These are phyloP conservation scores for Isaurus tuberculatus DNA, from an alignment of 92 coral and sea anemone genomes.

Conservation along the genomic window DNA sequence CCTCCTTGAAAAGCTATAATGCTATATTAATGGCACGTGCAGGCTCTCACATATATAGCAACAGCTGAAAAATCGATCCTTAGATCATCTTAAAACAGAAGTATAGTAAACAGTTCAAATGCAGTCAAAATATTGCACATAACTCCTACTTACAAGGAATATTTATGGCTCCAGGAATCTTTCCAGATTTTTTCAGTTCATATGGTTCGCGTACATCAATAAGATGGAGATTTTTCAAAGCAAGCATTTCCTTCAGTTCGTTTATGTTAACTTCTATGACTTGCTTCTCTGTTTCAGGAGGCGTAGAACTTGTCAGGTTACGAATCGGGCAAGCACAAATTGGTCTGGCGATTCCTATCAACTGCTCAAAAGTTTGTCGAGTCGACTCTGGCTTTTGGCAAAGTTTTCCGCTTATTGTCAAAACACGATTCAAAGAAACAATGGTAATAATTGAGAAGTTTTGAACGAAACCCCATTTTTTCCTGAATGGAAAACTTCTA, in stretches of 20 bases:
- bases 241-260: conserved; percentile 54
- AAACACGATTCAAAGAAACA: conserved; percentile 54
- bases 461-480: conserved; percentile 33
- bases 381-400: conserved; percentile 60
- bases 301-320: conserved; percentile 42
- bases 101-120: neutral
- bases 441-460: conserved; percentile 57
- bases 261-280: conserved; percentile 56
- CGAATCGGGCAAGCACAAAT: conserved; percentile 65
- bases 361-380: conserved; percentile 54
- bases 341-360: conserved; percentile 62
- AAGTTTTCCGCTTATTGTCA: conserved; percentile 44
- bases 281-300: conserved; percentile 34
- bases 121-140: neutral
- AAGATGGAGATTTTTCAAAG: conserved; percentile 49
- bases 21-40: neutral
- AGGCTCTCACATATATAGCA: neutral
- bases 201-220: conserved; percentile 75
- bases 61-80: neutral
- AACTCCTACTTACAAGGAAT: conserved; percentile 64
- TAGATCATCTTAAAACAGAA: neutral
- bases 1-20: neutral
- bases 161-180: conserved; percentile 58
- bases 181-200: conserved; percentile 62
- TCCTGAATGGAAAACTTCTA: neutral